phyloP scores from a whole-genome alignment of 2,888 invertebrate genomes.

The Orchesellides sinensis region DNA sequence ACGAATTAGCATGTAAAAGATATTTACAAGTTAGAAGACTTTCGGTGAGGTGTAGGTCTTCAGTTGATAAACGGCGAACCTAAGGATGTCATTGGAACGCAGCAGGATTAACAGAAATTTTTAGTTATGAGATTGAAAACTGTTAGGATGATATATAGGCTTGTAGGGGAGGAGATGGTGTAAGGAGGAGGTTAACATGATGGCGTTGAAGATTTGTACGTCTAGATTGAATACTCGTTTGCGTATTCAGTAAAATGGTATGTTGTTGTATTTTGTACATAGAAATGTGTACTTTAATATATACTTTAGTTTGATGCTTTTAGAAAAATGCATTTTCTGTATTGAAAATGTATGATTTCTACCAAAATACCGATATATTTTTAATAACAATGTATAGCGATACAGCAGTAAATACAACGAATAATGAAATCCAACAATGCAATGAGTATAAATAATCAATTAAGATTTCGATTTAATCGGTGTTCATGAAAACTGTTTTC shows the following conservation, averaged over 20 bases:
- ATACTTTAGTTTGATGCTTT: neutral
- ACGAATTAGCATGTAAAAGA: no score
- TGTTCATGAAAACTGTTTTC: neutral
- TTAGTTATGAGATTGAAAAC: no score
- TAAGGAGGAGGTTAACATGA: neutral
- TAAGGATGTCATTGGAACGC: no score
- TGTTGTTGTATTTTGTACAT: conserved; percentile 39
- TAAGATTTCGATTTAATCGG: neutral
- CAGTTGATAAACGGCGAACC: no score
- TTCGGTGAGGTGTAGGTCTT: no score
- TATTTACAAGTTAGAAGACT: no score
- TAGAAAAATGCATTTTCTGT: neutral
- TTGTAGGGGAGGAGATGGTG: neutral
- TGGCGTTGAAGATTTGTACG: conserved; percentile 39
- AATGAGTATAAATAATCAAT: neutral
- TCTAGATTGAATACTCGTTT: conserved; percentile 32
- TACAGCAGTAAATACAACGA: neutral
- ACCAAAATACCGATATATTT: no score
- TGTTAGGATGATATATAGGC: neutral
- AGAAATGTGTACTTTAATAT: conserved; percentile 18
- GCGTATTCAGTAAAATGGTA: conserved; percentile 52
- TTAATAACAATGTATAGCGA: neutral
- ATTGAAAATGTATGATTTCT: no score
- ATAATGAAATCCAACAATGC: neutral
- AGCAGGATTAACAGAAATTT: neutral